Conservation (phyloP, 2,888 invertebrate genomes). For the Stenodema calcarata region DNA sequence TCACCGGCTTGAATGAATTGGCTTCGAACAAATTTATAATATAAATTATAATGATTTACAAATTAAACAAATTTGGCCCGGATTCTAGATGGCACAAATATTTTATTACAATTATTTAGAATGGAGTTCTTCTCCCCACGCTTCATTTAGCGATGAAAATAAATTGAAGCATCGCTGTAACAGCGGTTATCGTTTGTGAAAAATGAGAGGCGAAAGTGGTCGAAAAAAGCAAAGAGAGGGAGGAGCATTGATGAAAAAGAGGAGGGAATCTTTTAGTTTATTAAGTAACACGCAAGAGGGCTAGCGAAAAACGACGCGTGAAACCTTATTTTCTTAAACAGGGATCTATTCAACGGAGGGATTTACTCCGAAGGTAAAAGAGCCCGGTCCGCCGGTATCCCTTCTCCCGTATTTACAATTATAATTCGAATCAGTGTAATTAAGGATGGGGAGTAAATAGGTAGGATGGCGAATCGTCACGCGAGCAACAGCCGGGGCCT, state of each 20-base stretch:
- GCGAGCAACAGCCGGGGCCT: constrained; percentile 1
- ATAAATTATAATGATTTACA: too few species aligned
- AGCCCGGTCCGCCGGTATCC: not conserved
- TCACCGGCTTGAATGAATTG: too few species aligned
- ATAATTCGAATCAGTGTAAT: constrained; percentile 46
- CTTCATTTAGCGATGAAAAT: too few species aligned
- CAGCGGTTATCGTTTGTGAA: not conserved
- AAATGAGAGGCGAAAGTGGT: not conserved
- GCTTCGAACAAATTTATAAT: too few species aligned
- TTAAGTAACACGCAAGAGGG: constrained; percentile 31
- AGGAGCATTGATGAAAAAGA: not conserved
- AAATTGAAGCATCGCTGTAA: too few species aligned
- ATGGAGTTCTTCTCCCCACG: too few species aligned
- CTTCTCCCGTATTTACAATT: constrained; percentile 30
- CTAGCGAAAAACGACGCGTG: not conserved
- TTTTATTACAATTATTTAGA: too few species aligned
- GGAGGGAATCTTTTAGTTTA: constrained; percentile 25
- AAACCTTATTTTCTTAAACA: constrained; percentile 36
- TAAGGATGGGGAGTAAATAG: constrained; percentile 27
- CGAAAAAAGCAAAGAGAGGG: not conserved
- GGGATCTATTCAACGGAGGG: constrained; percentile 29
- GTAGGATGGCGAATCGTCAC: constrained; percentile 5
- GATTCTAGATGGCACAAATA: too few species aligned
- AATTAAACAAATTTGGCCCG: too few species aligned
- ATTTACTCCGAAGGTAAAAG: not conserved